Evolutionary conservation across 2,113 vertebrate genomes (phyloP).

Genomic region (Psophia crepitans): DNA sequence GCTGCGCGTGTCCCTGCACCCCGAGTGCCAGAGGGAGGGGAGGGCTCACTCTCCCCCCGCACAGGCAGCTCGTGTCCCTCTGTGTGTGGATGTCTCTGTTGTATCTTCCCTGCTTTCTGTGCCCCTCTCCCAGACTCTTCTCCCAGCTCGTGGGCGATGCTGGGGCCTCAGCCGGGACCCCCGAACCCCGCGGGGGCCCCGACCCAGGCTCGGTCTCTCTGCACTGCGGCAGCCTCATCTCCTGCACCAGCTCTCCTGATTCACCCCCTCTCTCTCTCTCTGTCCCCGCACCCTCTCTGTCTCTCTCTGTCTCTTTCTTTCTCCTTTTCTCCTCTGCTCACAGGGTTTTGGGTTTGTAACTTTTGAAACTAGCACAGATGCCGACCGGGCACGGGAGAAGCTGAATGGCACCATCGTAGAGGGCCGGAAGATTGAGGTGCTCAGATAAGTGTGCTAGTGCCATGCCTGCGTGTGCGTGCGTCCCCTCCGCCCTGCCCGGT

Average conservation of each 20-base stretch:
- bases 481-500: not conserved
- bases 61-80: not conserved
- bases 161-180: not conserved
- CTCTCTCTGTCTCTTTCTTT: constrained; percentile 65
- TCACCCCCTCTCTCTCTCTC: constrained; percentile 29
- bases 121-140: constrained; percentile 27
- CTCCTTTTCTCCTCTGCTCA: constrained; percentile 74
- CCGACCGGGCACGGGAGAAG: constrained; percentile 97
- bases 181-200: not conserved
- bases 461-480: constrained; percentile 44
- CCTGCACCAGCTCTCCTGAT: constrained; percentile 57
- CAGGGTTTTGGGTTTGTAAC: constrained; percentile 94
- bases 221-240: constrained; percentile 33
- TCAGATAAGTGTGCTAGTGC: constrained; percentile 76
- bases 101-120: constrained; percentile 50
- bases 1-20: fast-evolving
- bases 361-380: constrained; percentile 98
- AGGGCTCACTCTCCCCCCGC: not conserved
- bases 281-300: constrained; percentile 13
- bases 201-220: not conserved
- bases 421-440: constrained; percentile 99
- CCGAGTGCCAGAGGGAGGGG: not conserved
- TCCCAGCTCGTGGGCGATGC: not conserved
- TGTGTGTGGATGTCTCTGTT: constrained; percentile 32
- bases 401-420: constrained; percentile 99